A percentile compares a stretch with the other conserved stretches of the same genome.
Evolutionary conservation across 2,113 vertebrate genomes (phyloP).

Genomic region (Channa argus): DNA sequence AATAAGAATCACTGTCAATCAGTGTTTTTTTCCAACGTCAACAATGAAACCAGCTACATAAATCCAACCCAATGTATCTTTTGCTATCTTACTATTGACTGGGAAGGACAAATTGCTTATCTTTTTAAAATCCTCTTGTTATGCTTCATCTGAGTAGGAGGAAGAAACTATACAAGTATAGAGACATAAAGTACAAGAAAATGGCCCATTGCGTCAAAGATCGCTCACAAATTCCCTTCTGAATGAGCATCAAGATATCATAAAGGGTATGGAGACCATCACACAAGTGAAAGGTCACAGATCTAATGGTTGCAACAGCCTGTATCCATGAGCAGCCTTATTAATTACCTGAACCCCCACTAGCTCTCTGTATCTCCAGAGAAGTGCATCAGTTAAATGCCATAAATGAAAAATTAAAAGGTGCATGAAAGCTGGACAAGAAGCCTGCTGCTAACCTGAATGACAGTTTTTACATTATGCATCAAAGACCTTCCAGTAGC

Average conservation of each 20-base stretch:
- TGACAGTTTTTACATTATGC: slow-evolving; percentile 49
- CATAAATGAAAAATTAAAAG: slow-evolving; percentile 50
- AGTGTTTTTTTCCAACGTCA: background rate
- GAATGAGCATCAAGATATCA: slow-evolving; percentile 22
- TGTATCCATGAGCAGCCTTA: slow-evolving; percentile 30
- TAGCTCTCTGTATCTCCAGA: slow-evolving; percentile 15
- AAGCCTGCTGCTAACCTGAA: slow-evolving; percentile 27
- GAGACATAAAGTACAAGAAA: slow-evolving; percentile 4
- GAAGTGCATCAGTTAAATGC: slow-evolving; percentile 47
- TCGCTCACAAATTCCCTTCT: slow-evolving; percentile 10
- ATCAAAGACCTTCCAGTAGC: slow-evolving; percentile 49
- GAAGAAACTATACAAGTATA: background rate
- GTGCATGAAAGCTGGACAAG: slow-evolving; percentile 54
- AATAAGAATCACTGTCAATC: background rate
- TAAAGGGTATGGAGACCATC: slow-evolving; percentile 13
- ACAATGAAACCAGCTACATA: background rate
- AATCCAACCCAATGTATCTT: background rate
- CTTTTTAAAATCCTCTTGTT: background rate
- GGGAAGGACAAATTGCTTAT: background rate
- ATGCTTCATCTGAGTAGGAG: background rate
- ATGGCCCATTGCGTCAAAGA: background rate
- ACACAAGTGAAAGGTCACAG: slow-evolving; percentile 50
- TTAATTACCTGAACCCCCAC: slow-evolving; percentile 40
- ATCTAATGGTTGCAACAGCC: slow-evolving; percentile 18
- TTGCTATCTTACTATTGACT: background rate